Conservation (phyloP, 2,797 vertebrate genomes). For the Poliocrania exsul region DNA sequence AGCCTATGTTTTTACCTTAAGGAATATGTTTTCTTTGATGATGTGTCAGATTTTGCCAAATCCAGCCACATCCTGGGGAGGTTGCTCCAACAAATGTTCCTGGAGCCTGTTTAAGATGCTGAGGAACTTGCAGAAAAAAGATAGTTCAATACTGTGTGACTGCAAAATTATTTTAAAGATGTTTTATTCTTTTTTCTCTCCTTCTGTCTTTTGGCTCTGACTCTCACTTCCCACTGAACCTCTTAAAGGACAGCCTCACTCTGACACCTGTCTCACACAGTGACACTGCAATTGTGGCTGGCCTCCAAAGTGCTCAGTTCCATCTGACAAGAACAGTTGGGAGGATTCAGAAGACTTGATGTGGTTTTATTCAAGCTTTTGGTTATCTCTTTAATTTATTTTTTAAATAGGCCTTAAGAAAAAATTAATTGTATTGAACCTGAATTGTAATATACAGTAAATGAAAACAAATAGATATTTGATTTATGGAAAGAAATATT, state of each 20-base stretch:
- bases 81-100: background rate
- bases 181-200: background rate
- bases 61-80: rapidly evolving
- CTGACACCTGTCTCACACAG: background rate
- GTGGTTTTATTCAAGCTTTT: background rate
- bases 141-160: background rate
- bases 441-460: background rate
- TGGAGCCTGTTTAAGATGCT: background rate
- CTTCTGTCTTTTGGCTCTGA: background rate
- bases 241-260: background rate
- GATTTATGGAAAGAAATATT: background rate
- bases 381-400: background rate
- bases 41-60: background rate
- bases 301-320: background rate
- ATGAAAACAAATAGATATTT: background rate
- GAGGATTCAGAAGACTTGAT: background rate
- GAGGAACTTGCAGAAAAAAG: background rate
- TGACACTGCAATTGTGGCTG: background rate
- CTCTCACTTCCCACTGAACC: background rate
- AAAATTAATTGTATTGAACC: background rate
- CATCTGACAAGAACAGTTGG: background rate
- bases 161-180: background rate
- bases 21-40: background rate
- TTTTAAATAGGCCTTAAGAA: background rate
- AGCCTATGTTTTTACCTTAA: background rate